phyloP scores from a whole-genome alignment of 2,113 vertebrate species.

The Candoia aspera region DNA sequence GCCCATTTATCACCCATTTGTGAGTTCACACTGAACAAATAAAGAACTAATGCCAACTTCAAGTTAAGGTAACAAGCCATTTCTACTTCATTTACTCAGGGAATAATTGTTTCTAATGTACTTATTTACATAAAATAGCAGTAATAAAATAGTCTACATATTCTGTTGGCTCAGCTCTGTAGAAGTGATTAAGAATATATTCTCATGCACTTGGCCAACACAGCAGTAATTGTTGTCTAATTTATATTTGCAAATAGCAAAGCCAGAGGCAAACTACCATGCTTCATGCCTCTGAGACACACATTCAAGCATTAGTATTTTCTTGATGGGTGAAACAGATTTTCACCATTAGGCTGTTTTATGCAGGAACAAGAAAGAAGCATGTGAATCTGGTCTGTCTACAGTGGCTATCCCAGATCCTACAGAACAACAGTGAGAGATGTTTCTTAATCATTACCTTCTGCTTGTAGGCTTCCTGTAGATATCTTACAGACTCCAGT shows the following conservation, averaged over 20 bases:
- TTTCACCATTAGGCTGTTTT: neutral
- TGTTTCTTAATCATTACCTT: neutral
- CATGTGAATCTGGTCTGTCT: neutral
- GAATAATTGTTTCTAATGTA: constrained; percentile 27
- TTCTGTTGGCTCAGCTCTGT: constrained; percentile 1
- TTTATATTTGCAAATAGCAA: constrained; percentile 1
- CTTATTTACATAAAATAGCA: constrained; percentile 40
- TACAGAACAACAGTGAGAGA: neutral
- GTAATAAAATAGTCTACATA: constrained; percentile 15
- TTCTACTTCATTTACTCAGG: constrained; percentile 36
- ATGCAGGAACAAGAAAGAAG: neutral
- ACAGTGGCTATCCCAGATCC: neutral
- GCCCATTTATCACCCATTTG: constrained; percentile 21
- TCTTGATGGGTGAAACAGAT: neutral
- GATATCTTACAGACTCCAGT: neutral
- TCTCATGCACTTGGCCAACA: neutral
- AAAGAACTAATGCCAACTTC: constrained; percentile 44
- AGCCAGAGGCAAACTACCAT: neutral
- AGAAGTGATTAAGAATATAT: constrained; percentile 1
- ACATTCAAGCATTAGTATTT: neutral
- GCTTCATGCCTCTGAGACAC: neutral
- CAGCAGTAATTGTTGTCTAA: neutral
- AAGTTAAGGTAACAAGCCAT: constrained; percentile 41
- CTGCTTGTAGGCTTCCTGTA: neutral
- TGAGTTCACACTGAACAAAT: constrained; percentile 37